These are phyloP conservation scores for Liposcelis brunnea DNA, from an alignment of 2,888 invertebrate species.

Conservation along the genomic window DNA sequence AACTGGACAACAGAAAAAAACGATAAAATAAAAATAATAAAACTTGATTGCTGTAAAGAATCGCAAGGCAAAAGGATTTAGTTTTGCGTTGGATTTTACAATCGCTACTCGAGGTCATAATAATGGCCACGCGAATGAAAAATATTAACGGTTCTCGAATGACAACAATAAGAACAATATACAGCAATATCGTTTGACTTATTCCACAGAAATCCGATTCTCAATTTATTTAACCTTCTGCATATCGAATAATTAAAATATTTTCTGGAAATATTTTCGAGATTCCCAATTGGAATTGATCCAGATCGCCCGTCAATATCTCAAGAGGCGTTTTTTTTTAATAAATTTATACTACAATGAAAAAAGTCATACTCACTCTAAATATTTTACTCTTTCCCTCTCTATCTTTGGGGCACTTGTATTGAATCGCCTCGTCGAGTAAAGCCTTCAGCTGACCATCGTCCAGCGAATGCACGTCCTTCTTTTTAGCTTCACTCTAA, in stretches of 20 bases:
- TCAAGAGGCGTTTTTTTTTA: background rate
- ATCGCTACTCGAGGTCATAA: too few species aligned
- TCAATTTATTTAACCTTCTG: too few species aligned
- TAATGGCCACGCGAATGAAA: too few species aligned
- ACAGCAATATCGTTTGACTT: too few species aligned
- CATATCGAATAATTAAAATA: too few species aligned
- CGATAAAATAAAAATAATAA: background rate
- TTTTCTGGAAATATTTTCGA: too few species aligned
- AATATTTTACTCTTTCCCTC: conserved; percentile 71
- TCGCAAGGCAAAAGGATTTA: too few species aligned
- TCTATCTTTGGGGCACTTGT: conserved; percentile 69
- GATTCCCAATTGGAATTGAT: background rate
- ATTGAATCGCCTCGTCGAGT: conserved; percentile 67
- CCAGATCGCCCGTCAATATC: background rate
- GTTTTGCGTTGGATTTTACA: too few species aligned
- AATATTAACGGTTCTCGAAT: too few species aligned
- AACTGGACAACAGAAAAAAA: background rate
- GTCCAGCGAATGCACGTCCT: background rate
- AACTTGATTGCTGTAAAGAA: too few species aligned
- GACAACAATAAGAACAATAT: too few species aligned
- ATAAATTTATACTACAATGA: conserved; percentile 5
- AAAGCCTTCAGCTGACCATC: conserved; percentile 59
- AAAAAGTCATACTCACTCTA: conserved; percentile 36
- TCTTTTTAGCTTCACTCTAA: background rate
- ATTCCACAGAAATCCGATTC: too few species aligned